Percentiles rank a stretch among this genome's conserved stretches.
phyloP scores from a whole-genome alignment of 2,888 invertebrate species.

The Eupithecia vulgata region DNA sequence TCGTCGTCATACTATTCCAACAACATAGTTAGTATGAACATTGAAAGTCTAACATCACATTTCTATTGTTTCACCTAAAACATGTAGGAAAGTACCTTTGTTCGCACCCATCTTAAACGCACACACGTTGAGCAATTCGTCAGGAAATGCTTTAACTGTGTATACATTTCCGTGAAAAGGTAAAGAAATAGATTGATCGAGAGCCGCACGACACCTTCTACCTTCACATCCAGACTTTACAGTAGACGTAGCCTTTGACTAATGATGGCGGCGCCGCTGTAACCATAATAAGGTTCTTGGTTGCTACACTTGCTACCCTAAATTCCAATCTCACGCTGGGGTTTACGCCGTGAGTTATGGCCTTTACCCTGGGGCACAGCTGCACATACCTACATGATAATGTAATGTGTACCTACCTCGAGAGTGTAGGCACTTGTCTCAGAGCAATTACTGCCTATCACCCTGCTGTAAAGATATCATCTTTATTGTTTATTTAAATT shows the following conservation, averaged over 20 bases:
- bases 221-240: constrained; percentile 5
- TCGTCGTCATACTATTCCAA: too few relatives aligned
- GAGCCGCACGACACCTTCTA: background rate
- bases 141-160: background rate
- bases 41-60: too few relatives aligned
- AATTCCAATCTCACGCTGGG: constrained; percentile 30
- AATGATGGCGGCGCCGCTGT: constrained; percentile 9
- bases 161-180: background rate
- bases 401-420: background rate
- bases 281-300: constrained; percentile 22
- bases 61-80: too few relatives aligned
- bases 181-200: background rate
- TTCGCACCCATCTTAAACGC: too few relatives aligned
- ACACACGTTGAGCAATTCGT: background rate
- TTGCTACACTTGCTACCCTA: constrained; percentile 17
- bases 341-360: constrained; percentile 26
- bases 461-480: background rate
- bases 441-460: constrained; percentile 1
- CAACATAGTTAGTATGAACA: too few relatives aligned
- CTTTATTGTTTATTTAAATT: constrained; percentile 6
- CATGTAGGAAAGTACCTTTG: too few relatives aligned
- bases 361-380: constrained; percentile 11
- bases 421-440: background rate
- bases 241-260: constrained; percentile 9
- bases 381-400: background rate